Percentiles rank a stretch among this genome's conserved stretches.
Conservation (phyloP, 2,888 invertebrate species). For the Diaphora mendica region DNA sequence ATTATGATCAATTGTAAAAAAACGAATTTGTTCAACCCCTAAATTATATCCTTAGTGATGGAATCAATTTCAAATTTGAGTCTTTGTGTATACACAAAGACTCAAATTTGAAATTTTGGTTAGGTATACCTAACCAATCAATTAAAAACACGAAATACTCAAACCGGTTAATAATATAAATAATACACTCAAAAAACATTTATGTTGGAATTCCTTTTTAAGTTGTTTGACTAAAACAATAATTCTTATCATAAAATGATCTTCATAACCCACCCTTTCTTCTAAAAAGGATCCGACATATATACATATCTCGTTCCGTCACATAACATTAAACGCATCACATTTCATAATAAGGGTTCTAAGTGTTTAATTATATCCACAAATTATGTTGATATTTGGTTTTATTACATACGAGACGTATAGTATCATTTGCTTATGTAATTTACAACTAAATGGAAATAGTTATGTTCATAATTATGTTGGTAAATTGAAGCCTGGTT, state of each 20-base stretch:
- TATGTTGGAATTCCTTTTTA: neutral
- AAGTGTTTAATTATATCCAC: constrained; percentile 10
- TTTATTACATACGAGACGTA: neutral
- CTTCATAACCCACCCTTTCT: neutral
- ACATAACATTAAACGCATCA: neutral
- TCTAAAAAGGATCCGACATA: neutral
- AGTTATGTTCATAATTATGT: neutral
- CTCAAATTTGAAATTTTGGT: too few relatives aligned
- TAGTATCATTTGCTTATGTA: constrained; percentile 7
- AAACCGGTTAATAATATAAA: too few relatives aligned
- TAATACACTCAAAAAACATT: neutral
- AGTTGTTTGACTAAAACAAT: neutral
- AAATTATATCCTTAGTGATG: neutral
- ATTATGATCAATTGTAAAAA: neutral
- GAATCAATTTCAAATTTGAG: neutral
- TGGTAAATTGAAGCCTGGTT: neutral
- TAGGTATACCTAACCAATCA: neutral
- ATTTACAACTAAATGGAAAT: constrained; percentile 6
- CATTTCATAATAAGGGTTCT: constrained; percentile 9
- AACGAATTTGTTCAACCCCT: too few relatives aligned
- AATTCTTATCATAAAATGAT: neutral
- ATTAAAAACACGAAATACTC: too few relatives aligned
- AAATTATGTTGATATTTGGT: constrained; percentile 10
- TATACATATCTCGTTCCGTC: neutral
- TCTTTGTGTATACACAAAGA: too few relatives aligned